phyloP scores from a whole-genome alignment of 2,888 invertebrate species.

The Archaeoteleia sp. region DNA sequence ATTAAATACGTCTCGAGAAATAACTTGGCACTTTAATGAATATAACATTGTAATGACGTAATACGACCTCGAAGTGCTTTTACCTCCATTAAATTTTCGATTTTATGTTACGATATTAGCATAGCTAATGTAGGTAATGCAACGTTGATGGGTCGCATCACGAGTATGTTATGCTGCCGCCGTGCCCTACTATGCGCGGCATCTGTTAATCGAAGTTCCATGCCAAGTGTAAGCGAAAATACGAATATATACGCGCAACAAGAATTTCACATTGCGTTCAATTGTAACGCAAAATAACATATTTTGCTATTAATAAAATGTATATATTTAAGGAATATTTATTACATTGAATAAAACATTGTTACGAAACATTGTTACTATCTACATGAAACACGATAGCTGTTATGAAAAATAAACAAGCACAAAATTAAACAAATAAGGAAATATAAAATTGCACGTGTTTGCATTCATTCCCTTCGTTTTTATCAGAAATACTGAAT shows the following conservation, averaged over 20 bases:
- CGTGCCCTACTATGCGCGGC: conserved; percentile 42
- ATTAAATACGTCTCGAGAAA: conserved; percentile 2
- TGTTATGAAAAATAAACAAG: too few species aligned
- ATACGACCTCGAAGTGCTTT: conserved; percentile 29
- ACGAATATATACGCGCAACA: conserved; percentile 31
- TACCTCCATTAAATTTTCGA: conserved; percentile 51
- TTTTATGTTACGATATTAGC: conserved; percentile 55
- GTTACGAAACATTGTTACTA: too few species aligned
- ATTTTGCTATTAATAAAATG: conserved; percentile 4
- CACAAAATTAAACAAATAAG: too few species aligned
- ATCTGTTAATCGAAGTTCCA: conserved; percentile 53
- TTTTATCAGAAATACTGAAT: too few species aligned
- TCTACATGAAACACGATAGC: too few species aligned
- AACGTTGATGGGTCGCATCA: conserved; percentile 48
- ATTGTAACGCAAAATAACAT: conserved; percentile 9
- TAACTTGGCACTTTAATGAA: conserved; percentile 25
- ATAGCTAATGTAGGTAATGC: conserved; percentile 54
- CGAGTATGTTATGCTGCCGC: conserved; percentile 40
- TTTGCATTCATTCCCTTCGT: too few species aligned
- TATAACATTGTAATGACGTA: conserved; percentile 30
- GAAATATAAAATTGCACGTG: too few species aligned
- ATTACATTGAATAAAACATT: too few species aligned
- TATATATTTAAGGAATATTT: neutral
- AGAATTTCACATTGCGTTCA: conserved; percentile 37
- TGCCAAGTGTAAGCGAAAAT: conserved; percentile 48